Evolutionary conservation across 92 coral and sea anemone genomes (phyloP).

Genomic region (Epizoanthus fatuus): DNA sequence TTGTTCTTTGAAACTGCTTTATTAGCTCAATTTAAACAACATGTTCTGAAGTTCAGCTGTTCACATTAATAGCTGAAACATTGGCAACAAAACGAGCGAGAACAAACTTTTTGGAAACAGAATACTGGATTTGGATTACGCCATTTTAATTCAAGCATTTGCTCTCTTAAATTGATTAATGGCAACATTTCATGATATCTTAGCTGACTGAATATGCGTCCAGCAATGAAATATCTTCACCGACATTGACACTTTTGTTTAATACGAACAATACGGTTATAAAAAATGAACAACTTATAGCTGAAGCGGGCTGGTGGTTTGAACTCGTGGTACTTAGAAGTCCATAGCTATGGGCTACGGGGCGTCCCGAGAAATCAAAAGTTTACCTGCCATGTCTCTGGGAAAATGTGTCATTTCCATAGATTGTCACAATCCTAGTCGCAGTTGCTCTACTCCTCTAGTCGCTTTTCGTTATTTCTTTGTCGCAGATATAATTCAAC

Average conservation of each 20-base stretch:
- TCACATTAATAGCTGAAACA: background rate
- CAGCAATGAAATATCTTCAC: background rate
- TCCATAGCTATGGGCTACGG: background rate
- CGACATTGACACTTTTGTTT: background rate
- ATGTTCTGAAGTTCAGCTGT: slow-evolving; percentile 2
- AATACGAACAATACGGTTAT: background rate
- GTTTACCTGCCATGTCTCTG: background rate
- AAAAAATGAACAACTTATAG: background rate
- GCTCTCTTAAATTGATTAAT: no score
- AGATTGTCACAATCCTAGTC: background rate
- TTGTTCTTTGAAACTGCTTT: background rate
- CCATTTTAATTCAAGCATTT: no score
- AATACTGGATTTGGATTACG: no score
- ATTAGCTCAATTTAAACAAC: background rate
- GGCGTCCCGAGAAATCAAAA: background rate
- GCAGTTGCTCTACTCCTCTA: background rate
- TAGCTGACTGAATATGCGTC: no score
- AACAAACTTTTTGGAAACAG: no score
- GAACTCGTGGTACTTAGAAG: background rate
- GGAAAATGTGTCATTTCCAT: background rate
- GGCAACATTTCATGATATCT: no score
- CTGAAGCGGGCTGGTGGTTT: background rate
- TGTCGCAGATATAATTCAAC: background rate
- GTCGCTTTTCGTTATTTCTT: background rate
- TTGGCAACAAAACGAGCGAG: no score